Evolutionary conservation across 2,113 vertebrate genomes (phyloP).

Genomic region (Labeo catla): DNA sequence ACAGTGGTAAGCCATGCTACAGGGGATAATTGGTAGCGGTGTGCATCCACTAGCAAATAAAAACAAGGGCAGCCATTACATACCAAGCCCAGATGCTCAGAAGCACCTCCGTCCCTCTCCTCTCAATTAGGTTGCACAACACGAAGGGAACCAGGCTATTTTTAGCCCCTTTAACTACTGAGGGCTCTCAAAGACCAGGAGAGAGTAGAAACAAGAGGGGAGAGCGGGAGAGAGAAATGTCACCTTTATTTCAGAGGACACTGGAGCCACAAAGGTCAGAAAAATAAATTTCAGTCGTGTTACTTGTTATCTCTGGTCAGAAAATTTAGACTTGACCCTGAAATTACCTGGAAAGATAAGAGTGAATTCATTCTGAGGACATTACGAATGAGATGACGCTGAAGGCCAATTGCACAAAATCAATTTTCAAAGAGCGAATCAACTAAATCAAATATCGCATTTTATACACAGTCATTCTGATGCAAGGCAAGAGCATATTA

Average conservation of each 20-base stretch:
- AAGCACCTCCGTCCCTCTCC: conserved; percentile 53
- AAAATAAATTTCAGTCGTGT: conserved; percentile 32
- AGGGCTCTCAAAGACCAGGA: conserved; percentile 42
- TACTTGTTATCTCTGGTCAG: conserved; percentile 23
- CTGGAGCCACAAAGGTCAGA: conserved; percentile 29
- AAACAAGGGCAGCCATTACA: conserved; percentile 51
- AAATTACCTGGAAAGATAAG: background rate
- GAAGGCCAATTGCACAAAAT: conserved; percentile 4
- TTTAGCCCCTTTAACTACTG: conserved; percentile 52
- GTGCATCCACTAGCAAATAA: conserved; percentile 35
- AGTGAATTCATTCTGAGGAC: conserved; percentile 16
- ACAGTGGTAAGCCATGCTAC: conserved; percentile 17
- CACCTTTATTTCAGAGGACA: conserved; percentile 55
- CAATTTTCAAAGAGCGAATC: conserved; percentile 1
- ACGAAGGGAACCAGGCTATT: conserved; percentile 48
- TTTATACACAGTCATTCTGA: background rate
- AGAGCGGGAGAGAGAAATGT: conserved; percentile 28
- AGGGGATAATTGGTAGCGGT: conserved; percentile 54
- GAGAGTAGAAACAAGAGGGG: conserved; percentile 2
- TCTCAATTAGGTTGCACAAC: conserved; percentile 62
- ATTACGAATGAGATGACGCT: conserved; percentile 19
- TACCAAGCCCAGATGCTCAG: conserved; percentile 56
- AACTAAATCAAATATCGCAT: conserved; percentile 20
- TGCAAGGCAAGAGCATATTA: background rate
- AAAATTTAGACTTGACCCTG: conserved; percentile 12